Percentiles rank a stretch among this genome's conserved stretches.
phyloP scores from a whole-genome alignment of 2,113 vertebrate species.

The Zingel zingel region DNA sequence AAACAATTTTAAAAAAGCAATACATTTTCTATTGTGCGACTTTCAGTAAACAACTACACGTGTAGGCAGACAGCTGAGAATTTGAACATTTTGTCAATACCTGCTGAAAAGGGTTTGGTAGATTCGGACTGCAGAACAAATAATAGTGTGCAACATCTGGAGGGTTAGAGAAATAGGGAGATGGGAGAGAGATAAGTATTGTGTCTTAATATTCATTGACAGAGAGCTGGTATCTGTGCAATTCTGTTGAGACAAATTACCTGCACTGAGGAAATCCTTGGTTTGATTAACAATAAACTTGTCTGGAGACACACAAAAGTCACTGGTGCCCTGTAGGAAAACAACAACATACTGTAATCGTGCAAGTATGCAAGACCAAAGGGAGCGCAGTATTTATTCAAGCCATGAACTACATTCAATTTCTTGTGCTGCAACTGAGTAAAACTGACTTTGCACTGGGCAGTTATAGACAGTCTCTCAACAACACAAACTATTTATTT shows the following conservation, averaged over 20 bases:
- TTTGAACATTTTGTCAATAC: conserved; percentile 78
- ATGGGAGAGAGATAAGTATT: conserved; percentile 24
- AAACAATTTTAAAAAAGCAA: conserved; percentile 19
- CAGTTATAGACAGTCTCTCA: conserved; percentile 26
- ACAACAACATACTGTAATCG: conserved; percentile 40
- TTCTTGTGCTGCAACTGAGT: conserved; percentile 6
- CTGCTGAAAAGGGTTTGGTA: conserved; percentile 95
- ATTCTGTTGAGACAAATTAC: conserved; percentile 74
- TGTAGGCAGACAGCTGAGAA: conserved; percentile 19
- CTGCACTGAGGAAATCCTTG: conserved; percentile 84
- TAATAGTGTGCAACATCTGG: conserved; percentile 93
- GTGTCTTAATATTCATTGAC: conserved; percentile 2
- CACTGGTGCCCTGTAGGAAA: conserved; percentile 90
- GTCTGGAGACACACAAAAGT: conserved; percentile 95
- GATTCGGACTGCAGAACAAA: conserved; percentile 92
- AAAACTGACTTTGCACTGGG: conserved; percentile 20
- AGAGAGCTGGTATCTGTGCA: conserved; percentile 13
- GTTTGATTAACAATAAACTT: conserved; percentile 93
- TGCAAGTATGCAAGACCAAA: conserved; percentile 3
- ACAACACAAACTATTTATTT: conserved; percentile 13
- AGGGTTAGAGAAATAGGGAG: conserved; percentile 56
- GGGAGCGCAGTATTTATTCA: conserved; percentile 11
- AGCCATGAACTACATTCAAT: conserved; percentile 19
- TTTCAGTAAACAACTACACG: conserved; percentile 9
- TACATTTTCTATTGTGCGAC: conserved; percentile 23